Percentiles rank a stretch among this genome's conserved stretches.
Conservation (phyloP, 2,888 invertebrate genomes). For the Caenorhabditis japonica region DNA sequence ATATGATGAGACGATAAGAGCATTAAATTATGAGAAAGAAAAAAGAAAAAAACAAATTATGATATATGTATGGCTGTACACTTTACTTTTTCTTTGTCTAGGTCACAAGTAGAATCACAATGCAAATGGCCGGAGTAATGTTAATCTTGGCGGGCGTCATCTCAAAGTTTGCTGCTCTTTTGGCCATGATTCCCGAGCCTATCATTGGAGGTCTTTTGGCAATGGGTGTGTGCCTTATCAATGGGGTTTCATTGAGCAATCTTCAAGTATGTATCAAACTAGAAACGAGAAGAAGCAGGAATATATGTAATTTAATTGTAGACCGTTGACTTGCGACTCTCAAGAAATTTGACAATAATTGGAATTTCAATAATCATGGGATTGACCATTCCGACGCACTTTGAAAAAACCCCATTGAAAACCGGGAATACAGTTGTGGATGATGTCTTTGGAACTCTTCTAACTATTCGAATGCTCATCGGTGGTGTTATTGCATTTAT, state of each 20-base stretch:
- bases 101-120: conserved; percentile 70
- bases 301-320: conserved; percentile 16
- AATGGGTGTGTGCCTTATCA: conserved; percentile 71
- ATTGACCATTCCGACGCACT: conserved; percentile 61
- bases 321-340: conserved; percentile 56
- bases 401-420: conserved; percentile 55
- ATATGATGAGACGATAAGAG: neutral
- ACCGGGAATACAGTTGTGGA: conserved; percentile 58
- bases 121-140: conserved; percentile 71
- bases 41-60: neutral
- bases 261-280: conserved; percentile 48
- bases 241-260: conserved; percentile 69
- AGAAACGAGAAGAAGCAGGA: conserved; percentile 20
- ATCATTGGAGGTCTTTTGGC: conserved; percentile 71
- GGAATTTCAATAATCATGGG: conserved; percentile 69
- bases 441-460: conserved; percentile 67
- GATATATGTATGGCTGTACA: no score
- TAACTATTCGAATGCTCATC: conserved; percentile 77
- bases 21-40: neutral
- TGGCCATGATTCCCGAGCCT: conserved; percentile 71
- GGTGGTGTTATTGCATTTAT: conserved; percentile 79
- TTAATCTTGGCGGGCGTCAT: conserved; percentile 55
- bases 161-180: conserved; percentile 68
- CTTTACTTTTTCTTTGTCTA: conserved; percentile 9
- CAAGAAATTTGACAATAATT: conserved; percentile 69